Base-by-base conservation (phyloP, 2,888 invertebrate species). In the Flexamia atlantica region DNA sequence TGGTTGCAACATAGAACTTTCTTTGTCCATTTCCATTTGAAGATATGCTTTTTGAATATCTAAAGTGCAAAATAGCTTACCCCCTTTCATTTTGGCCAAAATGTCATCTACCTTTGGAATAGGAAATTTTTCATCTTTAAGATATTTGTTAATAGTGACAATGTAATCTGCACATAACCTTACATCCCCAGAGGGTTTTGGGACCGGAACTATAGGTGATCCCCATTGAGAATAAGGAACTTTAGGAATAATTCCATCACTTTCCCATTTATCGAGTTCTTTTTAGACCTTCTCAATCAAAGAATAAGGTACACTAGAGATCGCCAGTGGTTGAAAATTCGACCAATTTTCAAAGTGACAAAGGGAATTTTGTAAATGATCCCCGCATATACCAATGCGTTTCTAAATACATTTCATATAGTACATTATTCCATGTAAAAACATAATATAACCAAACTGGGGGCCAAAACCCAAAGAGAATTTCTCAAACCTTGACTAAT, bases 1-100 rank as follows among this genome's bases (percentile, higher is more conserved):
- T 50, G 7, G 82, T 79, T 81, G 76, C 23, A 84, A 82, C 14
- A 84, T 85, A 83, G 5, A 82, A 50, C 32, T 57, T 25, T 74
- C 83, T 17, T 83, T 82, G 50, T 50, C 40, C 40, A 40, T 40
- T 40, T 5, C 7, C 40, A 40, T 40, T 9, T 40, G 40, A 9
- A 40, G 20, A 30, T 85, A 84, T 0, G 85, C 84, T 25, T 84
- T 70, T 0, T 42, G 70, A 4, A 85, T 60, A 72, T 85, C 84
- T n/a, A 85, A 23, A 1, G 72, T 84, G 50, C 82, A 84, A 80
- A 81, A 85, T 12, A 40, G 40, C 12, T 40, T 40, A 9, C 40
- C 40, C 12, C 40, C 40, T 9, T 40, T 40, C 40, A 40, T 40
- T 40, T 40, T 12, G 7, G 40, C 40, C 5, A 40, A 40, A 40